Base-by-base conservation (phyloP, 1,140 invertebrate genomes). In the Zaprionus camerounensis region DNA sequence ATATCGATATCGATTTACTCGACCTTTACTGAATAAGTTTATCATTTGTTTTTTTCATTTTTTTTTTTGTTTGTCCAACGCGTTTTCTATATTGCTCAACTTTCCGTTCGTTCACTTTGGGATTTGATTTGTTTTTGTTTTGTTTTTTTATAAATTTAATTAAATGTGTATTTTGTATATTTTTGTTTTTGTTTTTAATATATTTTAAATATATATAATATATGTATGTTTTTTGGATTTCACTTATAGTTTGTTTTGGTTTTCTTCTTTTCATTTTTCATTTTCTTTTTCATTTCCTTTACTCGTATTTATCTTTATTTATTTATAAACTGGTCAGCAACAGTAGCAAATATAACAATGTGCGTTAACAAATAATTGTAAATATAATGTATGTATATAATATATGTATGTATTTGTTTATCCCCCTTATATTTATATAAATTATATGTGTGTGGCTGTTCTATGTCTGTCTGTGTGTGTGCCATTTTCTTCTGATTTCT, bases 291-390 rank as follows among this genome's bases (percentile, higher is more conserved):
- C 17, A n/a, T 34, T 68, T 78, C 57, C 58, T 64, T 74, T 81
- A 71, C 62, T 81, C 28, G 64, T 73, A 59, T 70, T 59, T 68
- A 72, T 80, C 26, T 69, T 17, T 69, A 51, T 71, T 78, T 81
- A 88, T 88, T 90, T 92, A 92, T 92, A 92, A 92, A 92, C 91
- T 92, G 91, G 91, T 92, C 91, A 92, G 91, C 91, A 92, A 92
- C 91, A 92, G 91, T 92, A 92, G 91, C 91, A 92, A 92, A 92
- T 92, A 92, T 92, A 92, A 92, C 91, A 92, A 92, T 92, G 91
- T 92, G 91, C 91, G 91, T 92, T 90, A 92, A 92, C 91, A 92
- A 92, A 92, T 92, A 92, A 92, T 92, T 92, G 91, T 92, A 92
- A 92, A 92, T 92, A 92, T 92, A 90, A 91, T 90, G 81, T 88